Conservation (phyloP, 1,140 invertebrate species). For the Magallana ariakensis region DNA sequence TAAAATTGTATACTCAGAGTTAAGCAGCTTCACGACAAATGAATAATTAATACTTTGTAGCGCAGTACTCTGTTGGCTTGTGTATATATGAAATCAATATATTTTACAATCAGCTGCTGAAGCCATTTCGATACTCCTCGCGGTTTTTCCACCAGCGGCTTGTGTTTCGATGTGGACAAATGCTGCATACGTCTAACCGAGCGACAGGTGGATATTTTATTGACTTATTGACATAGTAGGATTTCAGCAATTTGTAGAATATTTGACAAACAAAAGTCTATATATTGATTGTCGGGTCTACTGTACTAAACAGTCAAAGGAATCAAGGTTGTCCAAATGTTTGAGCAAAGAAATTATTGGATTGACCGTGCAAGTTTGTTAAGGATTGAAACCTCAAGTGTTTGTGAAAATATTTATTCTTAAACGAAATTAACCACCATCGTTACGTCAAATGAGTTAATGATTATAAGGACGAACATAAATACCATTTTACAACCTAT, state of each 20-base stretch:
- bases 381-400: too few species aligned
- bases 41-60: conserved; percentile 56
- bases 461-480: too few species aligned
- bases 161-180: background rate
- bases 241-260: conserved; percentile 37
- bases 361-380: background rate
- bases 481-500: too few species aligned
- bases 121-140: conserved; percentile 7
- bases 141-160: background rate
- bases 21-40: conserved; percentile 53
- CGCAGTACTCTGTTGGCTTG: background rate
- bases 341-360: background rate
- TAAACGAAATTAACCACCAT: too few species aligned
- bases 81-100: conserved; percentile 44
- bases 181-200: background rate
- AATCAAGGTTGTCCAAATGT: background rate
- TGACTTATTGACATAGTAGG: conserved; percentile 36
- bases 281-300: conserved; percentile 3
- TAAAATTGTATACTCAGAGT: conserved; percentile 49
- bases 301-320: background rate
- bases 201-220: conserved; percentile 29
- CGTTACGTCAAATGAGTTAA: too few species aligned
- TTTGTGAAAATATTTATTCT: too few species aligned
- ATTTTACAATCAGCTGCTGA: conserved; percentile 42
- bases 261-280: conserved; percentile 35